phyloP scores from a whole-genome alignment of 2,888 invertebrate species.

The Microctonus aethiopoides region DNA sequence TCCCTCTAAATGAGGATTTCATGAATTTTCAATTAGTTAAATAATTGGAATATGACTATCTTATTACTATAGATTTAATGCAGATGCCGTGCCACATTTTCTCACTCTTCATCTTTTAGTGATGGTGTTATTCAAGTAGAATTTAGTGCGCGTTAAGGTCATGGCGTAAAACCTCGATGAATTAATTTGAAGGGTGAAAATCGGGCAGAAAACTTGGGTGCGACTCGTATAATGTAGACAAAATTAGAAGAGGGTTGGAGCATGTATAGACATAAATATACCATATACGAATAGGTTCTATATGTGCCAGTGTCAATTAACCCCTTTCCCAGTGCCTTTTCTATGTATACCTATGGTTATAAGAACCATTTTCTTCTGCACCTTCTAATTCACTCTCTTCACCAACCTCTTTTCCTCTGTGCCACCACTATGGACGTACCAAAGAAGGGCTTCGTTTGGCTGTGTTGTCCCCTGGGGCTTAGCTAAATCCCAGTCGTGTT shows the following conservation, averaged over 20 bases:
- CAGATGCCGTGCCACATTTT: background rate
- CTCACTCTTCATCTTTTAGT: background rate
- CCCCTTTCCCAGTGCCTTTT: constrained; percentile 28
- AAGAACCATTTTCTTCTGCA: background rate
- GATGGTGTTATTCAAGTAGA: background rate
- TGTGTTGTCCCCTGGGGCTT: constrained; percentile 26
- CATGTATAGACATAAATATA: constrained; percentile 5
- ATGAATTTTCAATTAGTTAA: too few species aligned
- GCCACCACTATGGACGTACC: background rate
- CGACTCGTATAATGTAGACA: constrained; percentile 19
- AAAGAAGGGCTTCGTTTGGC: constrained; percentile 2
- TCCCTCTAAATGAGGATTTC: too few species aligned
- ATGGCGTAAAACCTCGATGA: constrained; percentile 27
- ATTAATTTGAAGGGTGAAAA: constrained; percentile 28
- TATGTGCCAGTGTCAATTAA: constrained; percentile 35
- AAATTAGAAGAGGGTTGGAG: constrained; percentile 15
- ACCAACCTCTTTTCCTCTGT: background rate
- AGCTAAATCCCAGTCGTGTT: constrained; percentile 44
- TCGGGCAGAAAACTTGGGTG: constrained; percentile 18
- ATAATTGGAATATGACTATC: too few species aligned
- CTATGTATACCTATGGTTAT: background rate
- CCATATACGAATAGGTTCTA: too few species aligned
- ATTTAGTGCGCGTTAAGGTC: constrained; percentile 7
- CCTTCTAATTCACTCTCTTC: background rate
- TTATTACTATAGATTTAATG: background rate